phyloP scores from a whole-genome alignment of 2,888 invertebrate genomes.

The Ormyrus pomaceus region DNA sequence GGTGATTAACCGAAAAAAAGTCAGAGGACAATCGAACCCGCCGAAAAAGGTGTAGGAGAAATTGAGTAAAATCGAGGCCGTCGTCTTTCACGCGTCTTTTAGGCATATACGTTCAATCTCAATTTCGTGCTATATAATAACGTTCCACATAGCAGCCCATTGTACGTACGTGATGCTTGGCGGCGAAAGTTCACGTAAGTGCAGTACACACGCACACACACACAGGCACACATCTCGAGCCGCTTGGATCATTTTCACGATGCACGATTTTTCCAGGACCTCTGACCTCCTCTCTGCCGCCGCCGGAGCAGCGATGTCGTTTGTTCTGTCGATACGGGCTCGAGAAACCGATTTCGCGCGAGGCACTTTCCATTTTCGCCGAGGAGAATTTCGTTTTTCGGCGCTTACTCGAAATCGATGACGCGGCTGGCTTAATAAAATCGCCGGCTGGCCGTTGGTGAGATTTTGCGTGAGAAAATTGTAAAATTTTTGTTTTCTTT shows the following conservation, averaged over 20 bases:
- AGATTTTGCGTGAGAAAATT: too few species aligned
- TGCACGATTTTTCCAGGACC: constrained; percentile 19
- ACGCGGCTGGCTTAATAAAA: too few species aligned
- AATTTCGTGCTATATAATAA: neutral
- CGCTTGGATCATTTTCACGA: constrained; percentile 3
- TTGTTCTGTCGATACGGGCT: constrained; percentile 25
- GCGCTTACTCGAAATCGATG: too few species aligned
- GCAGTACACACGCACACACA: too few species aligned
- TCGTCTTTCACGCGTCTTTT: neutral
- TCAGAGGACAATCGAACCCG: too few species aligned
- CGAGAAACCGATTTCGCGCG: neutral
- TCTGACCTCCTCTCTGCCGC: neutral
- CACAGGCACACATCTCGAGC: neutral
- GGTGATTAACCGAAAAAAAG: too few species aligned
- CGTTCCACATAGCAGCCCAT: too few species aligned
- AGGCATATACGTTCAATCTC: neutral
- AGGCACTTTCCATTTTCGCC: constrained; percentile 2
- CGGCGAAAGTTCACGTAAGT: constrained; percentile 17
- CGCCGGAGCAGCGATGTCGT: constrained; percentile 30
- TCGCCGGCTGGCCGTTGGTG: too few species aligned
- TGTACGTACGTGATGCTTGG: too few species aligned
- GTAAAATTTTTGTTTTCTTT: too few species aligned
- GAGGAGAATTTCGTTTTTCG: neutral
- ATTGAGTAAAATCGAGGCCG: constrained; percentile 27
- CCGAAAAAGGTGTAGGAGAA: constrained; percentile 23